Evolutionary conservation across 2,113 vertebrate species (phyloP).

Genomic region (Pristiophorus japonicus): DNA sequence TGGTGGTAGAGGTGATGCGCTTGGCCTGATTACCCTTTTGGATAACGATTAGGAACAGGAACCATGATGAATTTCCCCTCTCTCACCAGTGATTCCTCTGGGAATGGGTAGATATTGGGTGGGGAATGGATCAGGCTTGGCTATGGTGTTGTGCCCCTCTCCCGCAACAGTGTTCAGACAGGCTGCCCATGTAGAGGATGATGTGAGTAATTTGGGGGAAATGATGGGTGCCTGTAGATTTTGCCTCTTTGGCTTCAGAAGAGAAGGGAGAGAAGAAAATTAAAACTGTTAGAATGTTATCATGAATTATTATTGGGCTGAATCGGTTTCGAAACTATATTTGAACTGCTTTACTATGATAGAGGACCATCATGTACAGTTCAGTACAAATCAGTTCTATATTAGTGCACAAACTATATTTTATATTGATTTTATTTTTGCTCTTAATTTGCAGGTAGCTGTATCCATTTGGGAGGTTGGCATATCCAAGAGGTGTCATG

Average conservation of each 20-base stretch:
- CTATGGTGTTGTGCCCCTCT: neutral
- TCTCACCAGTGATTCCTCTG: neutral
- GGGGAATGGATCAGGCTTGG: neutral
- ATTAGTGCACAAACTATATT: neutral
- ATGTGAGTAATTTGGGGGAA: neutral
- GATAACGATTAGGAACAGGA: neutral
- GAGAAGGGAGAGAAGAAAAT: neutral
- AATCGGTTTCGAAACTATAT: neutral
- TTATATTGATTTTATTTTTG: conserved; percentile 40
- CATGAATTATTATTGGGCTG: neutral
- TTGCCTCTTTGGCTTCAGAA: neutral
- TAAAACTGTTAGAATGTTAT: neutral
- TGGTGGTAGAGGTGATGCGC: neutral
- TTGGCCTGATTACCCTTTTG: neutral
- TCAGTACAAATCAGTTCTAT: neutral
- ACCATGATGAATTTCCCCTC: neutral
- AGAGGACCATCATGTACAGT: neutral
- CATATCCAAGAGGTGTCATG: conserved; percentile 82
- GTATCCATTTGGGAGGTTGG: conserved; percentile 90
- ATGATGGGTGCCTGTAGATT: neutral
- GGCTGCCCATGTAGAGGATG: neutral
- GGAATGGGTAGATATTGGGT: neutral
- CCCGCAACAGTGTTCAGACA: neutral
- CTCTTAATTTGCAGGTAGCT: conserved; percentile 75
- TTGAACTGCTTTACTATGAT: neutral